phyloP scores from a whole-genome alignment of 2,113 vertebrate genomes.

The Cololabis saira region DNA sequence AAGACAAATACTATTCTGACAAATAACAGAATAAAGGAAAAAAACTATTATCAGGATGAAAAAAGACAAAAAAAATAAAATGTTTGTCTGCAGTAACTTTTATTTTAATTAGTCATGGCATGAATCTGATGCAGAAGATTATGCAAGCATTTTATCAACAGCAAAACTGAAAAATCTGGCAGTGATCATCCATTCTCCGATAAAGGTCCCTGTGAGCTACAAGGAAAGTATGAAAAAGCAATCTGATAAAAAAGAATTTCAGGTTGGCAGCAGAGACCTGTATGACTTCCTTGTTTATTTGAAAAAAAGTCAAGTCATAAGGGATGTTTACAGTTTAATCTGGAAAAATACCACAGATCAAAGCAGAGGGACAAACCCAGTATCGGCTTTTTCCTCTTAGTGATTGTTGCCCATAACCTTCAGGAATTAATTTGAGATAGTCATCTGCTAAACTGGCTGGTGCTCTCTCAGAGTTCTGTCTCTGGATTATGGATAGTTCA shows the following conservation, averaged over 20 bases:
- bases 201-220: neutral
- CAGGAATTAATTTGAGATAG: constrained; percentile 42
- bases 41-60: constrained; percentile 37
- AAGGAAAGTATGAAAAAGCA: neutral
- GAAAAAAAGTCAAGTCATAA: neutral
- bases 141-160: constrained; percentile 25
- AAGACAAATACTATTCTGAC: constrained; percentile 66
- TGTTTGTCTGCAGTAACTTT: constrained; percentile 42
- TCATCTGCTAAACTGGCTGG: constrained; percentile 58
- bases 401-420: constrained; percentile 32
- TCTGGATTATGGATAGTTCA: constrained; percentile 58
- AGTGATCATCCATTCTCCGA: constrained; percentile 24
- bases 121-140: constrained; percentile 17
- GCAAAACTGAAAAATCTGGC: constrained; percentile 2
- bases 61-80: constrained; percentile 41
- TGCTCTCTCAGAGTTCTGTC: constrained; percentile 65
- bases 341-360: neutral
- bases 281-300: neutral
- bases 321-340: neutral
- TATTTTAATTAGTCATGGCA: constrained; percentile 31
- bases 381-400: constrained; percentile 18
- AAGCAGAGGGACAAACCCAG: constrained; percentile 14
- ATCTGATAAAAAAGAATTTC: constrained; percentile 20
- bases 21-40: constrained; percentile 57
- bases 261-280: neutral